Evolutionary conservation across 2,113 vertebrate species (phyloP).

Genomic region (Carollia perspicillata): DNA sequence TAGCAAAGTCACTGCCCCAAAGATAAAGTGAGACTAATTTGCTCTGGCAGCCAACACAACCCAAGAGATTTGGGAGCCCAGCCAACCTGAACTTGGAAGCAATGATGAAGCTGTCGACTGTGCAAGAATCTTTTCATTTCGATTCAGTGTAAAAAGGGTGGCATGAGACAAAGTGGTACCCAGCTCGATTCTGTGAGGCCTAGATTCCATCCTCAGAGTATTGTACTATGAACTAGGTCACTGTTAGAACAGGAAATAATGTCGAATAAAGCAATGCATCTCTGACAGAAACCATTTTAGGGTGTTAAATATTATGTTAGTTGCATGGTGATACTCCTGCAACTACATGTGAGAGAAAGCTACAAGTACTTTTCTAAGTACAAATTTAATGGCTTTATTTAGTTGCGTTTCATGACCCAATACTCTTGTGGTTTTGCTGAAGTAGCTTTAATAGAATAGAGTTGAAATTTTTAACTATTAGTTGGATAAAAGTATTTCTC

Average conservation of each 20-base stretch:
- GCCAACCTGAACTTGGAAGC: conserved; percentile 62
- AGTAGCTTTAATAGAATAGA: not conserved
- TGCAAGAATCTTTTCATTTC: not conserved
- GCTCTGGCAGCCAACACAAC: conserved; percentile 61
- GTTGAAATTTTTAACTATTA: not conserved
- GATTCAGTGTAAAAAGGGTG: not conserved
- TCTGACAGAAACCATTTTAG: not conserved
- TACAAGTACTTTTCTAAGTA: not conserved
- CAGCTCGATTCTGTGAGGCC: not conserved
- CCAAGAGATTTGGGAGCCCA: conserved; percentile 64
- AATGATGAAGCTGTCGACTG: conserved; percentile 48
- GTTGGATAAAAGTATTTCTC: not conserved
- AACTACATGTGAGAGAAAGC: not conserved
- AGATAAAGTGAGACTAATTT: conserved; percentile 67
- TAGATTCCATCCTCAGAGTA: not conserved
- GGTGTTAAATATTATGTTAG: not conserved
- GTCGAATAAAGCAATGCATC: not conserved
- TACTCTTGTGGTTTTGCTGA: not conserved
- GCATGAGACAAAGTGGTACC: not conserved
- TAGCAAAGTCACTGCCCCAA: conserved; percentile 64
- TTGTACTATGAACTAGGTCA: not conserved
- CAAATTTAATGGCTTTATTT: not conserved
- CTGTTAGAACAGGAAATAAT: not conserved
- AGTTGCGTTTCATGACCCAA: not conserved
- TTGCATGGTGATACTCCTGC: not conserved